A percentile compares a stretch with the other conserved stretches of the same genome.
These are phyloP conservation scores for Agrilus cyanescens DNA, from an alignment of 2,888 invertebrate genomes.

Conservation along the genomic window DNA sequence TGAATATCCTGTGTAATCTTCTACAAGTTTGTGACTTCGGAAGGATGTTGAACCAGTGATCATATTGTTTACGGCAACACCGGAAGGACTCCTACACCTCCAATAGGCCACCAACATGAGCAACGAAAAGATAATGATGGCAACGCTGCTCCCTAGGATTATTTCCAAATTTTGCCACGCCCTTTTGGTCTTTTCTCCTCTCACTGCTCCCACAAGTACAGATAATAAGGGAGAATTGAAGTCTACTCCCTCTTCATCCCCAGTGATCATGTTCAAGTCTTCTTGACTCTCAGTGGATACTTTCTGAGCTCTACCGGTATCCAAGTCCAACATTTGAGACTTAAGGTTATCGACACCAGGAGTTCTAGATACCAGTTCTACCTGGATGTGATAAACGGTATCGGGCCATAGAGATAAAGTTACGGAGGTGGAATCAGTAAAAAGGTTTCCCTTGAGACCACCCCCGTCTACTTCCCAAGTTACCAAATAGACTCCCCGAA, in stretches of 20 bases:
- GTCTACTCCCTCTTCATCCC: conserved; percentile 33
- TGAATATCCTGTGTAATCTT: conserved; percentile 39
- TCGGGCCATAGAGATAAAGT: conserved; percentile 72
- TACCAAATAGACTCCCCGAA: conserved; percentile 59
- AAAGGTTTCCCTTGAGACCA: conserved; percentile 67
- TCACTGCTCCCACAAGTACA: conserved; percentile 50
- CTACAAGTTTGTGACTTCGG: conserved; percentile 48
- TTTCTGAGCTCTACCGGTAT: conserved; percentile 50
- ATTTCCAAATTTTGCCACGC: conserved; percentile 45
- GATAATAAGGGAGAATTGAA: conserved; percentile 43
- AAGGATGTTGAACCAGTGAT: conserved; percentile 49
- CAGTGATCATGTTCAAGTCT: conserved; percentile 42
- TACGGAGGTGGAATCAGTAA: conserved; percentile 69
- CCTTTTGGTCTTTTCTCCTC: conserved; percentile 45
- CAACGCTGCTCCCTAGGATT: conserved; percentile 47
- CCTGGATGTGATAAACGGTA: conserved; percentile 71
- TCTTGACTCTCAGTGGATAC: conserved; percentile 53
- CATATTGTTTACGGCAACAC: conserved; percentile 40
- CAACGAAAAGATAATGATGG: conserved; percentile 37
- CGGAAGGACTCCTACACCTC: conserved; percentile 46
- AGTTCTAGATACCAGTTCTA: conserved; percentile 49
- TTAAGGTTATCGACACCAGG: conserved; percentile 50
- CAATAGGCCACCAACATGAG: conserved; percentile 43
- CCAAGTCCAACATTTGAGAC: conserved; percentile 54
- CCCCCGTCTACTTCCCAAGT: conserved; percentile 78